Conservation (phyloP, 2,888 invertebrate genomes). For the Eubasilissa splendida region DNA sequence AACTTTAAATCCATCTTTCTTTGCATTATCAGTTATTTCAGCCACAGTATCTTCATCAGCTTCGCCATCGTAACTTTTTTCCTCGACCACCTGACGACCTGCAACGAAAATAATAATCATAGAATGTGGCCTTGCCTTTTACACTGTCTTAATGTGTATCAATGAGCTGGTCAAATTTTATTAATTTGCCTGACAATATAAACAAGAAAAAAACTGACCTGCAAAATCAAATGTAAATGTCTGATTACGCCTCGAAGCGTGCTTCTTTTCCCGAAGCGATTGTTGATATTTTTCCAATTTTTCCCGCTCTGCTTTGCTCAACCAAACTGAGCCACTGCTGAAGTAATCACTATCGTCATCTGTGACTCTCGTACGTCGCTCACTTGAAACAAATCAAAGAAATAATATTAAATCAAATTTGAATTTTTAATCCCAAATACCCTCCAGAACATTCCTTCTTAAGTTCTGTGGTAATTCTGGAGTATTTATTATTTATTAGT, state of each 20-base stretch:
- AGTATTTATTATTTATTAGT: no score
- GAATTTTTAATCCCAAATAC: no score
- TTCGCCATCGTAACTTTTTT: constrained; percentile 64
- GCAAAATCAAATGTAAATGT: constrained; percentile 87
- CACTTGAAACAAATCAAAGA: constrained; percentile 66
- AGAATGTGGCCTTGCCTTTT: no score
- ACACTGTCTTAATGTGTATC: no score
- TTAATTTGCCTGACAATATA: no score
- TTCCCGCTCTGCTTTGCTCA: constrained; percentile 80
- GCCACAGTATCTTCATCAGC: constrained; percentile 65
- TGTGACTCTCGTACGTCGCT: constrained; percentile 83
- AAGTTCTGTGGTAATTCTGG: no score
- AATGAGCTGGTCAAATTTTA: no score
- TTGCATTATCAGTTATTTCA: constrained; percentile 64
- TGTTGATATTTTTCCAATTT: constrained; percentile 79
- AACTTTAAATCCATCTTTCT: constrained; percentile 16
- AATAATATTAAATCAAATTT: no score
- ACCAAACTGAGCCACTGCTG: constrained; percentile 86
- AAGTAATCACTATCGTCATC: constrained; percentile 98
- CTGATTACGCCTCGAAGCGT: constrained; percentile 77
- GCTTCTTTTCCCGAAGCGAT: constrained; percentile 78
- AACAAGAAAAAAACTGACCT: constrained; percentile 64
- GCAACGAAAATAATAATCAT: not conserved
- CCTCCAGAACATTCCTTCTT: no score
- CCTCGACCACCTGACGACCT: constrained; percentile 70